Conservation (phyloP, 2,888 invertebrate genomes). For the Torymus aiolomorphi region DNA sequence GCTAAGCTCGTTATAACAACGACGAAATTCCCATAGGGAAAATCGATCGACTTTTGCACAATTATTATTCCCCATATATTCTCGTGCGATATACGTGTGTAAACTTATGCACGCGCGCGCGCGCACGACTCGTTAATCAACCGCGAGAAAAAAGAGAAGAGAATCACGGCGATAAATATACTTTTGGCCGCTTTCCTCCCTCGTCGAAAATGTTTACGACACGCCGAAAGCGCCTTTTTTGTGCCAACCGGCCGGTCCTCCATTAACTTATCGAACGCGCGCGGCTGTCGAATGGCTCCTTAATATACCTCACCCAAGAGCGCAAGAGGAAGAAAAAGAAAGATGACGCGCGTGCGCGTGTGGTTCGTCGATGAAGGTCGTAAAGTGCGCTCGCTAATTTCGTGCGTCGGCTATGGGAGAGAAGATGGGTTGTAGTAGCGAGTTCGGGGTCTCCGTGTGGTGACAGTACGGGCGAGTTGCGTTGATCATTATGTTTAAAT, state of each 20-base stretch:
- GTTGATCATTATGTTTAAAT: too few species aligned
- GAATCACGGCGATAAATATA: not conserved
- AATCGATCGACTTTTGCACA: too few species aligned
- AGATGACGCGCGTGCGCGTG: conserved; percentile 12
- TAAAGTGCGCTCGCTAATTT: conserved; percentile 3
- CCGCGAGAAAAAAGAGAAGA: not conserved
- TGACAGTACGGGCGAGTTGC: too few species aligned
- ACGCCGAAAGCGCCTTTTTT: conserved; percentile 14
- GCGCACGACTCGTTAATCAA: too few species aligned
- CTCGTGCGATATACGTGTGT: too few species aligned
- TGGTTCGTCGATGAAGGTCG: too few species aligned
- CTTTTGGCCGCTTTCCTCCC: not conserved
- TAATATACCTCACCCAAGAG: conserved; percentile 4
- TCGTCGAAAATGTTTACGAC: conserved; percentile 8
- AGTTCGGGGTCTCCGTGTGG: too few species aligned
- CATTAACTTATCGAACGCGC: conserved; percentile 62
- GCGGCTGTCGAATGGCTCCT: conserved; percentile 32
- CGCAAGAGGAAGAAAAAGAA: not conserved
- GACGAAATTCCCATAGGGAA: too few species aligned
- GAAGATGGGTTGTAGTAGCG: not conserved
- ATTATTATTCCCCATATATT: too few species aligned
- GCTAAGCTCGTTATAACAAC: too few species aligned
- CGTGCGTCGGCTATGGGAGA: not conserved
- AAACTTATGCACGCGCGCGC: too few species aligned
- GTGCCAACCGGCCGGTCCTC: conserved; percentile 47